Conservation (phyloP, 2,113 vertebrate species). For the human region DNA sequence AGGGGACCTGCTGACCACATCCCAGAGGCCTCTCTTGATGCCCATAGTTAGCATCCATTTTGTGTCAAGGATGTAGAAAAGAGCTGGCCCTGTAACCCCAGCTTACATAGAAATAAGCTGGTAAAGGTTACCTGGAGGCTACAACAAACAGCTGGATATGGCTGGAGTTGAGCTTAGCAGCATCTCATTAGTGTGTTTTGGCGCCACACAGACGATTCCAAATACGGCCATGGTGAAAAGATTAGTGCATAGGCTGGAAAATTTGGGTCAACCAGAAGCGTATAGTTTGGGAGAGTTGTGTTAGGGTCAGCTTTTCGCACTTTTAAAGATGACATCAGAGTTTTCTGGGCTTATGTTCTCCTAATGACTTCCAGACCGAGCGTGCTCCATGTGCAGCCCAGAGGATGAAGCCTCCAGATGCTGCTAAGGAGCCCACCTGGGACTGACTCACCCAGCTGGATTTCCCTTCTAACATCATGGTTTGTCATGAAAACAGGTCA, state of each 20-base stretch:
- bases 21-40: neutral
- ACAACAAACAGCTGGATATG: neutral
- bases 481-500: neutral
- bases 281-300: neutral
- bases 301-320: neutral
- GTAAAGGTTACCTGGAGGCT: neutral
- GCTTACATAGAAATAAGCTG: neutral
- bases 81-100: neutral
- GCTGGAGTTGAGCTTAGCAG: neutral
- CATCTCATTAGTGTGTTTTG: neutral
- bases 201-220: neutral
- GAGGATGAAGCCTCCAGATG: neutral
- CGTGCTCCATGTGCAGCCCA: neutral
- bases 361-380: constrained; percentile 4
- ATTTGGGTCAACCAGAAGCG: neutral
- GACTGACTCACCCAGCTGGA: neutral
- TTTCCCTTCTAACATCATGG: neutral
- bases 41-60: neutral
- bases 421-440: neutral
- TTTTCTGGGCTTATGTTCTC: neutral
- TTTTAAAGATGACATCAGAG: constrained; percentile 35
- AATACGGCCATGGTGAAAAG: neutral
- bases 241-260: constrained; percentile 4
- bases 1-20: neutral
- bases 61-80: neutral